Base-by-base conservation (phyloP, 2,888 invertebrate genomes). In the Scaptomyza flava region DNA sequence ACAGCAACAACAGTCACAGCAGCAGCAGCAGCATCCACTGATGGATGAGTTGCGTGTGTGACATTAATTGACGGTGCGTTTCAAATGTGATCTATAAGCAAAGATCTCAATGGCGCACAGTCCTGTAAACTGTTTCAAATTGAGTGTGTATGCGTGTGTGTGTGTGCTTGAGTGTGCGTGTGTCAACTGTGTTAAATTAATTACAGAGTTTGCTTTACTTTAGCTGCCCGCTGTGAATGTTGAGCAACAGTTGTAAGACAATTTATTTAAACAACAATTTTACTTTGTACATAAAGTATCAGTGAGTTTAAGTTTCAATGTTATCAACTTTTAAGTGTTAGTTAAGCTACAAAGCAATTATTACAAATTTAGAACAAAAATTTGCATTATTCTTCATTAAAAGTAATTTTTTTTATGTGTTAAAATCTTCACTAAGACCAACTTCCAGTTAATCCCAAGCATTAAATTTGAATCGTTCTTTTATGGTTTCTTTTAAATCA, bases 31-130 rank as follows among this genome's bases (percentile, higher is more conserved):
- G 91, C 89, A 93, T 94, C 79, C 90, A 17, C 68, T 90, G 77
- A 96, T 96, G 96, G 96, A 96, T 93, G 96, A 96, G 92, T 89
- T 96, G 93, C 93, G 96, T 67, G 96, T 96, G 95, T 96, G 96
- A 96, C 96, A 94, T 91, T 92, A 92, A 91, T 91, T 91, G 86
- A 91, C 91, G 83, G 91, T 91, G 89, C 91, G 91, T 90, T 91
- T 91, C 83, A 91, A 91, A 85, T 91, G 91, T 89, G 91, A 91
- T 91, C 91, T 91, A 77, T 91, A 91, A 85, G 50, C 38, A 7
- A 7, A 23, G 74, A 68, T 74, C 78, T 23, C 33, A 8, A 61
- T 59, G 59, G 65, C 89, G 87, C 87, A 89, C 81, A 71, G 64
- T 56, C 47, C 53, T n/a, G 30, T 30, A 17, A 66, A 53, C 57